A percentile compares a stretch with the other conserved stretches of the same genome.
Conservation (phyloP, 1,140 invertebrate species). For the Zaprionus taronus region DNA sequence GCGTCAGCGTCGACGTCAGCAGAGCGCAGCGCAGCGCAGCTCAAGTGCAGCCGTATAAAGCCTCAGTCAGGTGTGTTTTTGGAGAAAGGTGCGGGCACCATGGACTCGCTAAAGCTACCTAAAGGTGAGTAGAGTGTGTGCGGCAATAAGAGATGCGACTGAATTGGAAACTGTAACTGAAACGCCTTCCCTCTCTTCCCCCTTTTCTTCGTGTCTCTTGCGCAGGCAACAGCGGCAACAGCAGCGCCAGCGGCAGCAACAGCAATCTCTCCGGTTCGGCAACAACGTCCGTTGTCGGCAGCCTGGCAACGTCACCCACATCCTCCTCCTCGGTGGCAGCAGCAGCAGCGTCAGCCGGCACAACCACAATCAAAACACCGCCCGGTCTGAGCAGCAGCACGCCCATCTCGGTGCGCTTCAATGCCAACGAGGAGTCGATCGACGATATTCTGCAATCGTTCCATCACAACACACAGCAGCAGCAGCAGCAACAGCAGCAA, state of each 20-base stretch:
- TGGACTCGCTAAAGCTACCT: conserved; percentile 82
- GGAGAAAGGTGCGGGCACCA: conserved; percentile 57
- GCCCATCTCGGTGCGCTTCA: conserved; percentile 80
- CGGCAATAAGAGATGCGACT: neutral
- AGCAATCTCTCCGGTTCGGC: conserved; percentile 68
- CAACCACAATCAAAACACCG: conserved; percentile 55
- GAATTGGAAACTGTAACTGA: neutral
- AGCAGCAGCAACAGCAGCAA: conserved; percentile 19
- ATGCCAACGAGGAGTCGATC: conserved; percentile 82
- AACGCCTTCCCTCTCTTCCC: neutral
- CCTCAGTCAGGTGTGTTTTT: conserved; percentile 17
- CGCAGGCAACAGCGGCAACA: conserved; percentile 58
- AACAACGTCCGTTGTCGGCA: conserved; percentile 54
- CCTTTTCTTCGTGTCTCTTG: neutral
- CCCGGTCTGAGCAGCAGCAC: conserved; percentile 66
- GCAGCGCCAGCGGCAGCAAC: conserved; percentile 71
- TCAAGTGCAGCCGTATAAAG: conserved; percentile 74
- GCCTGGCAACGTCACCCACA: conserved; percentile 66
- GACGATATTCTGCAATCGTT: conserved; percentile 81
- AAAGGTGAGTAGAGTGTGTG: conserved; percentile 54
- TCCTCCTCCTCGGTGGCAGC: conserved; percentile 40
- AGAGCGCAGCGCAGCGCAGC: conserved; percentile 41
- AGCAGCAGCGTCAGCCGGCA: conserved; percentile 20
- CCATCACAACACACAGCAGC: conserved; percentile 62
- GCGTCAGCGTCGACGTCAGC: conserved; percentile 41